Evolutionary conservation across 2,888 invertebrate species (phyloP), one percentile per base, ranked within the genome.

Genomic region (Eudemis profundana): DNA sequence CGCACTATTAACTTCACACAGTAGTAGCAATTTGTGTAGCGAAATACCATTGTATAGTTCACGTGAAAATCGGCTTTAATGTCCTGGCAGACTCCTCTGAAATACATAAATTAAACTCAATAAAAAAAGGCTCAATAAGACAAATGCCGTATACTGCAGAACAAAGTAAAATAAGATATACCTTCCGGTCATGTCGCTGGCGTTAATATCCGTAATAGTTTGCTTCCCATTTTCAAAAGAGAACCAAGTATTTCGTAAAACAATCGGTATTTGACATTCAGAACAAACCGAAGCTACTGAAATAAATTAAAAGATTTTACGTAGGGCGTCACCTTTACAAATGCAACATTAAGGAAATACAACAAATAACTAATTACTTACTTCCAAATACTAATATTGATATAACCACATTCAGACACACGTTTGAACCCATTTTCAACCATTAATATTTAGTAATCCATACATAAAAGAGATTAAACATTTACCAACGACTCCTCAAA

Each of bases 231-330:
- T 95, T 93, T 98, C 98, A 93, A 97, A 96, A 2, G 97, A 97
- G 87, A 97, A 98, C 98, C 98, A 98, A 33, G 96, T 94, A 67
- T 97, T 98, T 76, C 97, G 93, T 53, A 98, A 85, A 49, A 96
- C 95, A 69, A 94, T 80, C 27, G 98, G 97, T 78, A 98, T 96
- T 23, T 93, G 93, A 82, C 97, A 97, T 66, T 93, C 93, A 1
- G 85, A 80, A 65, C 82, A 77, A 70, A 84, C 81, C 62, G 76
- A 72, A 42, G 79, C 73, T 63, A 84, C 90, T 91, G 79, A 66
- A 87, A 85, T 59, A 70, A 74, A 70, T 76, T 68, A 72, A 73
- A 75, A 74, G 74, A 75, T 61, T 69, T 60, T 66, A 69, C 69
- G 50, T 73, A 73, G 89, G 90, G 90, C 90, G 90, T 89, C 79